Conservation (phyloP, 2,113 vertebrate species). For the Ranitomeya variabilis region DNA sequence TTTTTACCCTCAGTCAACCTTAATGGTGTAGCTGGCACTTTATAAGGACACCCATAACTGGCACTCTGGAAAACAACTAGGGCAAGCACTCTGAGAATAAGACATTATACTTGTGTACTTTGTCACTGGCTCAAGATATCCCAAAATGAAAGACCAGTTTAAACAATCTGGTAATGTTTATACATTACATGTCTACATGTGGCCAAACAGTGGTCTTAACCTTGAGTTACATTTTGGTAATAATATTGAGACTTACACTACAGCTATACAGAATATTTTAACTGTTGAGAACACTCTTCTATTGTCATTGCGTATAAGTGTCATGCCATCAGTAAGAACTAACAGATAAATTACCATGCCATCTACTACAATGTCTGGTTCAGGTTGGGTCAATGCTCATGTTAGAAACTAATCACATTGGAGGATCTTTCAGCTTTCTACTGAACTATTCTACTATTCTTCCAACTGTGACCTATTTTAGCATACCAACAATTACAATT, state of each 20-base stretch:
- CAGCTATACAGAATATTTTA: neutral
- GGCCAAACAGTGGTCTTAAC: too few relatives aligned
- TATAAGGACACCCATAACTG: neutral
- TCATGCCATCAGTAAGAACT: neutral
- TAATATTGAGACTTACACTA: too few relatives aligned
- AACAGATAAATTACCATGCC: neutral
- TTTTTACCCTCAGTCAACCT: neutral
- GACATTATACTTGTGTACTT: neutral
- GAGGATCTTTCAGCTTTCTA: neutral
- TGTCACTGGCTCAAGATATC: too few relatives aligned
- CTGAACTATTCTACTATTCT: too few relatives aligned
- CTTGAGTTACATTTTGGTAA: too few relatives aligned
- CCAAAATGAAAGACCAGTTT: too few relatives aligned
- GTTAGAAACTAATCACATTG: neutral
- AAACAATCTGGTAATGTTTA: too few relatives aligned
- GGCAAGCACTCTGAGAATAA: neutral
- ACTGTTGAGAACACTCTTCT: neutral
- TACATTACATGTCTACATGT: too few relatives aligned
- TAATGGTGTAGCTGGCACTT: neutral
- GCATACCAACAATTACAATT: constrained; percentile 15
- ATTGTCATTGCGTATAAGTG: neutral
- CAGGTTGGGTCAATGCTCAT: neutral
- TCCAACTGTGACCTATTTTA: neutral
- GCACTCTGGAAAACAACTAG: neutral
- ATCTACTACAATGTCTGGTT: neutral